Evolutionary conservation across 2,888 invertebrate genomes (phyloP), one percentile per base, ranked within the genome.

Genomic region (Tricholauxania praeusta): DNA sequence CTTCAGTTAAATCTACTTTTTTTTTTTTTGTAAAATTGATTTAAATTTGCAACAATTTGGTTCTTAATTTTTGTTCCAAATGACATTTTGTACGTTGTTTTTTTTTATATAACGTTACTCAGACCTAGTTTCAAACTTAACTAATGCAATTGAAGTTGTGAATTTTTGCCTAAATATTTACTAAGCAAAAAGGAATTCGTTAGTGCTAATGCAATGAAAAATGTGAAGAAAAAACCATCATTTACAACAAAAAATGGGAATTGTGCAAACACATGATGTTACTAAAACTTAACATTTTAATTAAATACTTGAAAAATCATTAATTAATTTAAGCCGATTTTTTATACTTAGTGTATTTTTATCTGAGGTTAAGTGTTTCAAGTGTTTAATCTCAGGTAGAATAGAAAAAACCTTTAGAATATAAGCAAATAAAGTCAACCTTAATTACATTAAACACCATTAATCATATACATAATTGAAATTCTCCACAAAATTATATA

Each of bases 191-290:
- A 39, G 57, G 57, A 68, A 68, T 55, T 66, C 15, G 39, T 57
- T 47, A 57, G 28, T 68, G 48, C 15, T 48, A 47, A 57, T 19
- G 7, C 55, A 57, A 62, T 62, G 47, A 47, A 28, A 28, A 28
- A 28, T 28, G 2, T 28, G 4, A 3, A 4, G 4, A 28, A n/a
- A 57, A 49, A 69, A 60, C 49, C 69, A 69, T 48, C 68, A 68
- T 49, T 19, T 48, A 47, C 39, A 47, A 65, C 52, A 52, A 52
- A 65, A 66, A 67, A 51, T 60, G 69, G 69, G 69, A 69, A 69
- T 69, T 69, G 69, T 69, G 69, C 69, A 69, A 69, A 49, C 69
- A 59, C 69, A 60, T n/a, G 48, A 68, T 59, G 69, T 69, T 69
- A 69, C 69, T 69, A 69, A 69, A 69, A 22, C 69, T 51, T 47